These are phyloP conservation scores for Beris chalybata DNA, from an alignment of 2,888 invertebrate species.

Conservation along the genomic window DNA sequence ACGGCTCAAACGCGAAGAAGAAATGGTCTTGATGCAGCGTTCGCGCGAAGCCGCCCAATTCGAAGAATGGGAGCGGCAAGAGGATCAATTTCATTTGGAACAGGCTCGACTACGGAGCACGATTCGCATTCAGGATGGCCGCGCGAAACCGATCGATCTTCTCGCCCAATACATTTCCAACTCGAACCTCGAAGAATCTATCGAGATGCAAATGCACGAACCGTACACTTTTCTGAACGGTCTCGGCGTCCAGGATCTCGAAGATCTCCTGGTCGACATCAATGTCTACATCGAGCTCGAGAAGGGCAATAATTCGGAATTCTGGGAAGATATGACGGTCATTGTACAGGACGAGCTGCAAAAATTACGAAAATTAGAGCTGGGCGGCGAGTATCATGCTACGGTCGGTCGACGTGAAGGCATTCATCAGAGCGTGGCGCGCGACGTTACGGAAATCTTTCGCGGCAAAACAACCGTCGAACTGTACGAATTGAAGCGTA, in stretches of 20 bases:
- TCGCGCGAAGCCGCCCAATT: constrained; percentile 89
- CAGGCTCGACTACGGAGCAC: constrained; percentile 92
- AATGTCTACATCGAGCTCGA: constrained; percentile 92
- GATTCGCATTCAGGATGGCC: constrained; percentile 93
- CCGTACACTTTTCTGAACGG: constrained; percentile 95
- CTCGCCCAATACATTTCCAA: constrained; percentile 94
- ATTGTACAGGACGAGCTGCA: constrained; percentile 92
- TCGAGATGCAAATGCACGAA: constrained; percentile 99
- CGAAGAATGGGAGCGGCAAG: constrained; percentile 93
- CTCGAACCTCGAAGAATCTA: constrained; percentile 84
- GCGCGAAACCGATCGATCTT: constrained; percentile 98
- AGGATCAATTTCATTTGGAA: constrained; percentile 96
- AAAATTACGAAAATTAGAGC: constrained; percentile 77
- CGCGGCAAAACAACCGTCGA: constrained; percentile 91
- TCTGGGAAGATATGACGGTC: constrained; percentile 95
- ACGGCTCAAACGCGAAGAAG: constrained; percentile 78
- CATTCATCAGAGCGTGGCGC: constrained; percentile 88
- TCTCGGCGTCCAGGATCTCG: constrained; percentile 84
- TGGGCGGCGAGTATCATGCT: constrained; percentile 61
- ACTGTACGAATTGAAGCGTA: constrained; percentile 76
- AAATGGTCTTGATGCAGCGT: constrained; percentile 81
- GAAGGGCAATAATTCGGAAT: constrained; percentile 81
- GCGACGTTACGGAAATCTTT: constrained; percentile 87
- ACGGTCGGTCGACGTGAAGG: constrained; percentile 60
- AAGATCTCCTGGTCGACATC: constrained; percentile 95